A percentile compares a stretch with the other conserved stretches of the same genome.
Conservation (phyloP, 2,113 vertebrate species). For the Hoplias malabaricus region DNA sequence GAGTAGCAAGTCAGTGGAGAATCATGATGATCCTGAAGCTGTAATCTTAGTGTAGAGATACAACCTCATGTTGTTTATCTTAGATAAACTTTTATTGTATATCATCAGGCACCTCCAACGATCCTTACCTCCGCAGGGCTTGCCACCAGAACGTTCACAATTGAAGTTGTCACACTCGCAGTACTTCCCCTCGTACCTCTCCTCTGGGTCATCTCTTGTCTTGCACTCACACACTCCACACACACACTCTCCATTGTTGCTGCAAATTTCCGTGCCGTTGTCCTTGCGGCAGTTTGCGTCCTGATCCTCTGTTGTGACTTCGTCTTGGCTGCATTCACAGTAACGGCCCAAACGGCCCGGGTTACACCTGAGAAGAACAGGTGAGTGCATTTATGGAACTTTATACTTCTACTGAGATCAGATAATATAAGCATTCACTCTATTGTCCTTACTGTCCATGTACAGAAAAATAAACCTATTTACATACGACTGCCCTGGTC, state of each 20-base stretch:
- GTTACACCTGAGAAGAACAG: slow-evolving; percentile 80
- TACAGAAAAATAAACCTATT: too few relatives aligned
- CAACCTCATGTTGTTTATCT: too few relatives aligned
- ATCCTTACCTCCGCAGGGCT: slow-evolving; percentile 90
- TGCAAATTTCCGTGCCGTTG: slow-evolving; percentile 94
- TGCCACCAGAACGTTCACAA: slow-evolving; percentile 91
- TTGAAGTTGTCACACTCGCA: slow-evolving; percentile 99
- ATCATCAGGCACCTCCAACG: neutral
- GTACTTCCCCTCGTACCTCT: slow-evolving; percentile 91
- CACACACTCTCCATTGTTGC: slow-evolving; percentile 94
- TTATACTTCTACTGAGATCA: neutral
- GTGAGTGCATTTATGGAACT: neutral
- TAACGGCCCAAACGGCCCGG: slow-evolving; percentile 88
- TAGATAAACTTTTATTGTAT: neutral
- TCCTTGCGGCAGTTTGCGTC: slow-evolving; percentile 92
- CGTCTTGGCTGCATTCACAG: slow-evolving; percentile 94
- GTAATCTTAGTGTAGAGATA: too few relatives aligned
- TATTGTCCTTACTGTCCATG: too few relatives aligned
- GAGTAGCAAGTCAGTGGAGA: too few relatives aligned
- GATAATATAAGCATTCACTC: neutral
- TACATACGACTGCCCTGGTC: too few relatives aligned
- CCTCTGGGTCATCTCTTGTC: slow-evolving; percentile 87
- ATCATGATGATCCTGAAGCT: too few relatives aligned
- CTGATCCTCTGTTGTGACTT: slow-evolving; percentile 92
- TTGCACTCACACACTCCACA: slow-evolving; percentile 95